phyloP scores from a whole-genome alignment of 2,113 vertebrate genomes.

The Anser cygnoides region DNA sequence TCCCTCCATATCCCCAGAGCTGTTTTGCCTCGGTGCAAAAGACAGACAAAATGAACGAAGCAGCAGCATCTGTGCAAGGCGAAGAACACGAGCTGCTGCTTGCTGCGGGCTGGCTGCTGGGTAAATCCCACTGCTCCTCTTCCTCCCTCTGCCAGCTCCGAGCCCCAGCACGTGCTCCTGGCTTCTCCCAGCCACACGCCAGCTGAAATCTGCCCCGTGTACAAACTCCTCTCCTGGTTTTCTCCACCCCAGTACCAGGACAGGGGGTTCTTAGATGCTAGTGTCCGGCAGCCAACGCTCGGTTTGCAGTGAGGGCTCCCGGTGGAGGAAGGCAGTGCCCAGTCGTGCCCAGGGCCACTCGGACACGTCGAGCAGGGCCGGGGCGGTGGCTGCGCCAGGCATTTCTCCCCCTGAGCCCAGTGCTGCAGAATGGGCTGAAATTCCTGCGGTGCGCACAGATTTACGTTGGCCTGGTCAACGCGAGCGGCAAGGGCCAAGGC shows the following conservation, averaged over 20 bases:
- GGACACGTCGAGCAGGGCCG: not conserved
- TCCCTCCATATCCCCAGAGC: not conserved
- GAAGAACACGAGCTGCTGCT: not conserved
- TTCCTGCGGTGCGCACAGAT: not conserved
- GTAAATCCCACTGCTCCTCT: not conserved
- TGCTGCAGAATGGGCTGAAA: not conserved
- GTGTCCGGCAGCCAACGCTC: not conserved
- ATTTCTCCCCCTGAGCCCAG: not conserved
- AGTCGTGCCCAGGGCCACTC: accelerated
- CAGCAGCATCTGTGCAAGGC: not conserved
- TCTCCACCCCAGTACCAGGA: not conserved
- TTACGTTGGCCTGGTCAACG: not conserved
- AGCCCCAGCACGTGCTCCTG: accelerated
- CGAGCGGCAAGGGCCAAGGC: not conserved
- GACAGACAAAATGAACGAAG: not conserved
- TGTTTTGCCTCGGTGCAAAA: not conserved
- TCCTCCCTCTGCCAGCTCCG: accelerated
- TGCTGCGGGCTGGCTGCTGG: not conserved
- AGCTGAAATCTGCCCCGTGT: not conserved
- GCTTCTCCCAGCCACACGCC: not conserved
- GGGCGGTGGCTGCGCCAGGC: not conserved
- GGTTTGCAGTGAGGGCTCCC: too few relatives aligned
- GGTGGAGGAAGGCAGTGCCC: not conserved
- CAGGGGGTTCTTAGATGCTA: accelerated
- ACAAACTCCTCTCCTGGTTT: not conserved